phyloP scores from a whole-genome alignment of 1,140 invertebrate species.

The Aleiodes sp. region DNA sequence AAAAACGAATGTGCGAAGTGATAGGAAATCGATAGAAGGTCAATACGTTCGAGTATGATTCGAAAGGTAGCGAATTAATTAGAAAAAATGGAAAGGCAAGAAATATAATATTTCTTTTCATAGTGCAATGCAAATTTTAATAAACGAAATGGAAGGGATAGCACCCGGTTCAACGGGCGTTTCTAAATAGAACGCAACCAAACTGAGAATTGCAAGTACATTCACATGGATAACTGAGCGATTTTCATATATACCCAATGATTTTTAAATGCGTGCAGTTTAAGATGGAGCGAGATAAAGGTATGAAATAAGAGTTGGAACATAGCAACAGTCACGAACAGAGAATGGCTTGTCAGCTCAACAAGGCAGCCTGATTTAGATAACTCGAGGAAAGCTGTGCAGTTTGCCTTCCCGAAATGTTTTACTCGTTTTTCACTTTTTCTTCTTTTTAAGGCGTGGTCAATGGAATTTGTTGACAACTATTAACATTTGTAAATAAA shows the following conservation, averaged over 20 bases:
- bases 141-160: background rate
- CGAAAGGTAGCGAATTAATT: background rate
- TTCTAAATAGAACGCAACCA: slow-evolving; percentile 25
- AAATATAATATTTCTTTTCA: slow-evolving; percentile 3
- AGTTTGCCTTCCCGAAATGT: slow-evolving; percentile 5
- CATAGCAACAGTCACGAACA: slow-evolving; percentile 25
- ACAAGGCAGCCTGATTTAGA: background rate
- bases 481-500: background rate
- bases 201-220: slow-evolving; percentile 20
- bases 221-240: background rate
- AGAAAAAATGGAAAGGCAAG: background rate
- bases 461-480: background rate
- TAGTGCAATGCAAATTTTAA: slow-evolving; percentile 14
- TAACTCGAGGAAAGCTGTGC: too few species aligned
- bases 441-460: slow-evolving; percentile 2
- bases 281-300: slow-evolving; percentile 9
- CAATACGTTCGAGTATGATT: background rate
- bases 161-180: background rate
- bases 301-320: background rate
- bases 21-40: slow-evolving; percentile 2
- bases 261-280: background rate
- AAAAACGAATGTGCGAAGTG: background rate
- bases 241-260: background rate
- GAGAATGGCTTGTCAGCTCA: background rate
- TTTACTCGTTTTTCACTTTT: background rate